Base-by-base conservation (phyloP, 2,888 invertebrate species). In the Rhyacophila evoluta region DNA sequence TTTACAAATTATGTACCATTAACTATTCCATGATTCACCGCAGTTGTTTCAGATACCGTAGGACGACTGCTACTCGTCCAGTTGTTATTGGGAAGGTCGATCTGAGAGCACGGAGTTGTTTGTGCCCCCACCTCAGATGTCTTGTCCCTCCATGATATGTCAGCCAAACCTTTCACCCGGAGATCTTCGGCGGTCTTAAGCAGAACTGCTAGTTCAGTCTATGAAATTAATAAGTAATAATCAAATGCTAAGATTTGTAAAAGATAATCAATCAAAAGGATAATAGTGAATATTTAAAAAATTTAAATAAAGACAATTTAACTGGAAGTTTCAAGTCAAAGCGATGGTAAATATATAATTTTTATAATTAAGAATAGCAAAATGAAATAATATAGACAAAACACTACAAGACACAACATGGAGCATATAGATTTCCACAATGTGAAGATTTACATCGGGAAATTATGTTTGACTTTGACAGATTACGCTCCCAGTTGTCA, bases 111-210 rank as follows among this genome's bases (percentile, higher is more conserved):
- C 1, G 69, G 69, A 29, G 29, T 29, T 0, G 5, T 19, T 37
- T 25, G 55, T 10, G 15, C 55, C 2, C 8, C 55, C 8, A 19
- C 29, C 29, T 6, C 29, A 89, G 25, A 10, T 19, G 55, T 19
- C 55, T 55, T 55, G 79, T 94, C 93, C 83, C 94, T 93, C 94
- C 96, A 96, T 83, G 96, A 95, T 11, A 97, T 95, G 86, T 97
- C 96, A 72, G 97, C 96, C 74, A 97, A 89, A 0, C 97, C 97
- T 88, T 97, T 97, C 84, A 97, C 96, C 86, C 95, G 93, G 25
- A 97, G 90, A 86, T 97, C 96, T 87, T 97, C 97, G 0, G 97
- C 97, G 74, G 97, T 97, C 89, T 97, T 97, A 84, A 97, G 87
- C 79, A 97, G 89, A 25, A 96, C 95, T 27, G 96, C 94, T 83